A percentile compares a stretch with the other conserved stretches of the same genome.
phyloP scores from a whole-genome alignment of 1,140 invertebrate genomes.

The Macrobrachium rosenbergii region DNA sequence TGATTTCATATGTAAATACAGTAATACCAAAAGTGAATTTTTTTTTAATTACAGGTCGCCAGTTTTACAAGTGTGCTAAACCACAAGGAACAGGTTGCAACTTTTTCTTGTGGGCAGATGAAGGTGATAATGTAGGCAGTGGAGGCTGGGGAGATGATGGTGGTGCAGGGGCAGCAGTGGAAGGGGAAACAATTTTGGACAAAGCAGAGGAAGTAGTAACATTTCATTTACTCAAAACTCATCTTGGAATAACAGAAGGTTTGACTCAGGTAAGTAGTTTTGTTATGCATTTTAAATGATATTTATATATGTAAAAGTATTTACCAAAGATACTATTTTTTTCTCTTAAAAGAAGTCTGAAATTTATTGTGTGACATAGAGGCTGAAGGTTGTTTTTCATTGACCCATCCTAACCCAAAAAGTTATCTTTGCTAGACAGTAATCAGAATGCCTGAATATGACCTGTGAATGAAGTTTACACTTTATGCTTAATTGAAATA shows the following conservation, averaged over 20 bases:
- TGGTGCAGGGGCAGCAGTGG: slow-evolving; percentile 27
- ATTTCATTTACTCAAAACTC: no score
- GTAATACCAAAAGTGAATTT: slow-evolving; percentile 41
- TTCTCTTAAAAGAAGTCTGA: no score
- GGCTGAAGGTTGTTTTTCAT: no score
- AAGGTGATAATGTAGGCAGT: slow-evolving; percentile 63
- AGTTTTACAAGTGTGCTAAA: slow-evolving; percentile 83
- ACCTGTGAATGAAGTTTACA: no score
- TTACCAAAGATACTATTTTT: no score
- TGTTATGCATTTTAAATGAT: no score
- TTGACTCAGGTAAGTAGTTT: background rate
- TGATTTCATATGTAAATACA: slow-evolving; percentile 9
- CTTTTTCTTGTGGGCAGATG: slow-evolving; percentile 84
- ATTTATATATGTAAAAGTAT: no score
- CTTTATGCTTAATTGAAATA: no score
- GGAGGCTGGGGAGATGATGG: slow-evolving; percentile 15
- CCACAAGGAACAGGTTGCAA: slow-evolving; percentile 75
- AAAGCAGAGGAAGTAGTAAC: slow-evolving; percentile 1
- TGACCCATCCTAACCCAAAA: no score
- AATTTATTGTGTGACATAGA: no score
- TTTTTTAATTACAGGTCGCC: slow-evolving; percentile 75
- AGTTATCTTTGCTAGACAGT: no score
- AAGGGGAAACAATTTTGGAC: slow-evolving; percentile 8
- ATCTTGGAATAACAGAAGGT: background rate
- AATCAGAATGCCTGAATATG: no score